Percentiles rank a stretch among this genome's conserved stretches.
Conservation (phyloP, 2,113 vertebrate species). For the Tonatia bakeri region DNA sequence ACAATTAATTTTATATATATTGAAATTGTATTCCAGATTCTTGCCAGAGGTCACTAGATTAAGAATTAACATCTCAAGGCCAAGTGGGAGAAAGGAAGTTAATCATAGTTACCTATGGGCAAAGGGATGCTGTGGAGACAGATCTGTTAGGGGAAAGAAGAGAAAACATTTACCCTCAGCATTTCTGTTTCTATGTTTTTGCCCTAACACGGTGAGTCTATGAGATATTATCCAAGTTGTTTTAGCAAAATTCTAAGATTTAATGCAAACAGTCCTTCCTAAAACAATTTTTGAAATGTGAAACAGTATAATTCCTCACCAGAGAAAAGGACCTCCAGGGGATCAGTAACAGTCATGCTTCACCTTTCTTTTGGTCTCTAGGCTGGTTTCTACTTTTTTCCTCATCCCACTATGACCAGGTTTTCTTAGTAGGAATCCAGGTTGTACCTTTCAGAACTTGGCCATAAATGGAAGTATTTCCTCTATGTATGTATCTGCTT, state of each 20-base stretch:
- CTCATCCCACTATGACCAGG: not conserved
- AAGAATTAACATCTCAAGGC: conserved; percentile 26
- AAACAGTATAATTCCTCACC: not conserved
- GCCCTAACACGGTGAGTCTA: not conserved
- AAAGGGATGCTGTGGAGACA: not conserved
- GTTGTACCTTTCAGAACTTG: not conserved
- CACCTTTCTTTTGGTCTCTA: not conserved
- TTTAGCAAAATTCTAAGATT: not conserved
- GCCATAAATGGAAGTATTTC: not conserved
- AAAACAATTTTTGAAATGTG: not conserved
- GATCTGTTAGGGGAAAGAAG: not conserved
- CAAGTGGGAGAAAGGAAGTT: not conserved
- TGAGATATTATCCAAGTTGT: not conserved
- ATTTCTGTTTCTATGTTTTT: not conserved
- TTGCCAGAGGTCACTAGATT: not conserved
- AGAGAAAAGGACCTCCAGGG: not conserved
- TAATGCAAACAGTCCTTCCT: not conserved
- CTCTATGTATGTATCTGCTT: not conserved
- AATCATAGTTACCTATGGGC: not conserved
- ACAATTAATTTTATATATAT: not conserved
- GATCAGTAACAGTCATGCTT: not conserved
- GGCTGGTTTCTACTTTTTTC: not conserved
- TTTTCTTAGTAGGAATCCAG: not conserved
- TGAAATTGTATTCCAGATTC: conserved; percentile 8
- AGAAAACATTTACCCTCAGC: not conserved